Evolutionary conservation across 2,113 vertebrate genomes (phyloP).

Genomic region (Aldabrachelys gigantea): DNA sequence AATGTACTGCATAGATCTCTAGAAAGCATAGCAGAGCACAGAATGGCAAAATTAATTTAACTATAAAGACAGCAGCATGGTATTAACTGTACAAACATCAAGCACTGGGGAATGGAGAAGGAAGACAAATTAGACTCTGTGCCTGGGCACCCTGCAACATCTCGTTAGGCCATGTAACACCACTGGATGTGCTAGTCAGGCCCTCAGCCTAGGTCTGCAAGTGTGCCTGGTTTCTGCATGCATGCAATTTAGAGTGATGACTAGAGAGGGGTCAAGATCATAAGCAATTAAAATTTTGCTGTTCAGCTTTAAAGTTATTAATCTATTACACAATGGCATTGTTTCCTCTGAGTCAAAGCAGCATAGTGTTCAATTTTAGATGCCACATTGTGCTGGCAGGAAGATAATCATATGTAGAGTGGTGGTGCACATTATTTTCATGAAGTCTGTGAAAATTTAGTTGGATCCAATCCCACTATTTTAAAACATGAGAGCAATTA

Average conservation of each 20-base stretch:
- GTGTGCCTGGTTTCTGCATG: neutral
- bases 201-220: constrained; percentile 30
- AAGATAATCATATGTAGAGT: neutral
- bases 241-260: neutral
- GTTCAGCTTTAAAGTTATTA: constrained; percentile 7
- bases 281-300: neutral
- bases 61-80: constrained; percentile 23
- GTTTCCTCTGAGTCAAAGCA: constrained; percentile 24
- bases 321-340: constrained; percentile 33
- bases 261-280: neutral
- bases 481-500: constrained; percentile 64
- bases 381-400: constrained; percentile 9
- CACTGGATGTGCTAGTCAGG: constrained; percentile 23
- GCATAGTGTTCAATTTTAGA: constrained; percentile 34
- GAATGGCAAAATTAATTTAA: constrained; percentile 55
- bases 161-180: constrained; percentile 1
- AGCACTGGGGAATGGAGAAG: neutral
- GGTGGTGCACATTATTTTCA: neutral
- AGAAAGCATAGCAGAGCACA: constrained; percentile 31
- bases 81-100: constrained; percentile 20
- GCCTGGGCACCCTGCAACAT: neutral
- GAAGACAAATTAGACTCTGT: neutral
- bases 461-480: neutral
- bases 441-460: constrained; percentile 33
- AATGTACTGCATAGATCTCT: constrained; percentile 50